These are phyloP conservation scores for Tipula lateralis DNA, from an alignment of 2,888 invertebrate species.

Conservation along the genomic window DNA sequence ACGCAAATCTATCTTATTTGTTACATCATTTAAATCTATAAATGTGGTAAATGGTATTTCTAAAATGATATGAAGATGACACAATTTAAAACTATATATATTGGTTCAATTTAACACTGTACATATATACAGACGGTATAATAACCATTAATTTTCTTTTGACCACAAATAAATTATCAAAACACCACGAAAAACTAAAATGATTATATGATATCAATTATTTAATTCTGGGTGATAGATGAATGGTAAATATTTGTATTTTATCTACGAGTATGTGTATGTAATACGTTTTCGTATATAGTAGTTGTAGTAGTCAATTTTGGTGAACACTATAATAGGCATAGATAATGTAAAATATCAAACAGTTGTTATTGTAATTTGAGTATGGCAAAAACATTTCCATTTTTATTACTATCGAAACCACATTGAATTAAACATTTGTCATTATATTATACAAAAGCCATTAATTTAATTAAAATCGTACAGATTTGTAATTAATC, in stretches of 20 bases:
- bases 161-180: neutral
- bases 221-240: neutral
- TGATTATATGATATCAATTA: neutral
- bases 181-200: neutral
- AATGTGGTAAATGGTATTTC: too few relatives aligned
- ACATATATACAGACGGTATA: neutral
- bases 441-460: neutral
- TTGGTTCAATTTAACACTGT: neutral
- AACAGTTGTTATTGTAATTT: neutral
- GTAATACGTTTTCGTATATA: neutral
- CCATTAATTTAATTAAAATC: neutral
- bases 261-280: too few relatives aligned
- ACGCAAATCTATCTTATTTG: too few relatives aligned
- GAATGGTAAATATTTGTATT: neutral
- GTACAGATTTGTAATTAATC: neutral
- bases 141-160: neutral
- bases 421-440: neutral
- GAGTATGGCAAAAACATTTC: neutral
- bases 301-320: neutral
- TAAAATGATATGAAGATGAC: too few relatives aligned
- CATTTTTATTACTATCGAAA: neutral
- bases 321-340: neutral
- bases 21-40: too few relatives aligned
- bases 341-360: neutral
- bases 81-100: too few relatives aligned